phyloP scores from a whole-genome alignment of 2,888 invertebrate species.

The Diadromus collaris region DNA sequence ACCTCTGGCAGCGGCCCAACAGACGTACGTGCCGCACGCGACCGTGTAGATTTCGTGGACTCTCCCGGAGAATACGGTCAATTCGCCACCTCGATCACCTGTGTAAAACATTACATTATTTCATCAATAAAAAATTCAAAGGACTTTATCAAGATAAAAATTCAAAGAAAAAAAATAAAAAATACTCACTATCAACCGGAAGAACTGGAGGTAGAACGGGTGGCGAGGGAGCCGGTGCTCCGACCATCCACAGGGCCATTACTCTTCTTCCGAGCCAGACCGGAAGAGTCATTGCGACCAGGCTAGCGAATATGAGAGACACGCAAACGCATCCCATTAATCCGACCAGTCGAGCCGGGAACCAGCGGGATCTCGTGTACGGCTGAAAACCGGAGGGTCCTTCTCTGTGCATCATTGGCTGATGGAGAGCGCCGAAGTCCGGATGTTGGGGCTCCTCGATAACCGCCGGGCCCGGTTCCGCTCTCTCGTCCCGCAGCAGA shows the following conservation, averaged over 20 bases:
- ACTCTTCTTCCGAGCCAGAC: conserved; percentile 94
- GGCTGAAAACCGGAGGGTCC: conserved; percentile 93
- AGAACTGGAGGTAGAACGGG: conserved; percentile 74
- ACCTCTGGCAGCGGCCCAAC: conserved; percentile 95
- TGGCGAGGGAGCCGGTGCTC: conserved; percentile 79
- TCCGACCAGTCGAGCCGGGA: conserved; percentile 86
- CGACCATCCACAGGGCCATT: conserved; percentile 92
- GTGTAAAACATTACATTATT: conserved; percentile 36
- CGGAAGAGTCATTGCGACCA: conserved; percentile 93
- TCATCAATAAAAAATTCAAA: neutral
- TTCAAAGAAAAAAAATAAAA: neutral
- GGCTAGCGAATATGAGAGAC: conserved; percentile 92
- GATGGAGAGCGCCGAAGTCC: conserved; percentile 90
- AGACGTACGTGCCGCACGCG: conserved; percentile 96
- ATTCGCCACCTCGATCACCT: conserved; percentile 65
- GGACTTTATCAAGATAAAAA: neutral
- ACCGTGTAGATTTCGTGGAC: conserved; percentile 98
- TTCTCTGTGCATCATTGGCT: conserved; percentile 87
- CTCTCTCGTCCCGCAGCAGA: conserved; percentile 87
- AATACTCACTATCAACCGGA: conserved; percentile 71
- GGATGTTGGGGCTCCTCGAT: conserved; percentile 76
- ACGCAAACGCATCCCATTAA: conserved; percentile 90
- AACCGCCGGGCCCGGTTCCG: conserved; percentile 74
- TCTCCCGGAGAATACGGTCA: conserved; percentile 81
- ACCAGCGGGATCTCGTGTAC: conserved; percentile 92